These are phyloP conservation scores for Formica selysi DNA, from an alignment of 1,140 invertebrate genomes.

Conservation along the genomic window DNA sequence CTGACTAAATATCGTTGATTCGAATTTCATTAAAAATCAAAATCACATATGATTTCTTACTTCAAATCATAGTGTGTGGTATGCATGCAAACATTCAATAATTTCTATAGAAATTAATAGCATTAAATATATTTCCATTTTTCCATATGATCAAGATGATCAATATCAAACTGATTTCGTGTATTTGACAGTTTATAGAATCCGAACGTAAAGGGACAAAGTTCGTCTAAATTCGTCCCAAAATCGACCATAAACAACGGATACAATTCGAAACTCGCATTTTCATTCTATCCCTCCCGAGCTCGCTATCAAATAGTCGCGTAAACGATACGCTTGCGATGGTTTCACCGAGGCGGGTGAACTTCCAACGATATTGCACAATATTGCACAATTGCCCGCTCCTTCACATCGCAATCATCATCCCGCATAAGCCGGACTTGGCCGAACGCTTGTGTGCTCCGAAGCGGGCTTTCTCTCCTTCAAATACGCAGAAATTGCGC, in stretches of 20 bases:
- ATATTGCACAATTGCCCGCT: conserved; percentile 71
- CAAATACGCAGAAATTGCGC: conserved; percentile 64
- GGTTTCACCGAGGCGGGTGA: conserved; percentile 65
- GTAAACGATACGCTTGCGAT: conserved; percentile 60
- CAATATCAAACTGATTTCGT: neutral
- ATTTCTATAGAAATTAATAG: neutral
- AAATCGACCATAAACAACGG: neutral
- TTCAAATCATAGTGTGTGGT: neutral
- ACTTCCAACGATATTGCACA: conserved; percentile 71
- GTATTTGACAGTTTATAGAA: neutral
- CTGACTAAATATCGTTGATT: neutral
- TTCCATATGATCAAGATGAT: neutral
- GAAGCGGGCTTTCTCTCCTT: conserved; percentile 67
- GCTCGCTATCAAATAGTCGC: conserved; percentile 13
- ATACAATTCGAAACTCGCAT: neutral
- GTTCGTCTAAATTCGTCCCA: no score
- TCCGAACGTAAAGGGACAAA: neutral
- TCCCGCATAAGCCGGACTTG: conserved; percentile 65
- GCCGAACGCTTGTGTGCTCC: conserved; percentile 20
- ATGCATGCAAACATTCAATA: neutral
- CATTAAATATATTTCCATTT: neutral
- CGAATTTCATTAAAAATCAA: neutral
- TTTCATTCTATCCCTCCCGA: conserved; percentile 6
- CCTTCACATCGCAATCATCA: conserved; percentile 69
- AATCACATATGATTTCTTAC: neutral